Evolutionary conservation across 2,888 invertebrate genomes (phyloP).

Genomic region (Leucophenga montana): DNA sequence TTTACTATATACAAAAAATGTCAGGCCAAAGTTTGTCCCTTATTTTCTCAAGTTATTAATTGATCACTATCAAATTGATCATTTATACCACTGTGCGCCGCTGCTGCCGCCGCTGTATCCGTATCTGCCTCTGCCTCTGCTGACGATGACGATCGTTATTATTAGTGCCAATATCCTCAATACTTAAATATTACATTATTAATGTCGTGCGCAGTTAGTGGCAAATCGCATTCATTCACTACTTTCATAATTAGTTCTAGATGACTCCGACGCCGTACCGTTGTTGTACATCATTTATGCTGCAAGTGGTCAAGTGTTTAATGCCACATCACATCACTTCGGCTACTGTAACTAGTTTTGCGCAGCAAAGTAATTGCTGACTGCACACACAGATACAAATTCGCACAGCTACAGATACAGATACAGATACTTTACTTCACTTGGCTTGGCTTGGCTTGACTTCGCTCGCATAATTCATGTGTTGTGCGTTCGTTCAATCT

Average conservation of each 20-base stretch:
- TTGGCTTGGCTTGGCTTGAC: too few species aligned
- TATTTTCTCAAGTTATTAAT: too few species aligned
- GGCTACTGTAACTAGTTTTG: neutral
- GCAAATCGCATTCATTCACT: slow-evolving; percentile 39
- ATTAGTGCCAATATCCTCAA: slow-evolving; percentile 57
- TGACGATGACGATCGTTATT: slow-evolving; percentile 11
- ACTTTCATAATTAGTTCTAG: slow-evolving; percentile 60
- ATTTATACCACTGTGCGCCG: too few species aligned
- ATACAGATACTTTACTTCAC: neutral
- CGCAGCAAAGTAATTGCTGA: neutral
- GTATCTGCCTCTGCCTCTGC: neutral
- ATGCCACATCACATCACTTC: neutral
- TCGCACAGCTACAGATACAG: neutral
- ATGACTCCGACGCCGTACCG: neutral
- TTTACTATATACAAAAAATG: too few species aligned
- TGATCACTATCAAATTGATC: too few species aligned
- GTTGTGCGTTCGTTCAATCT: slow-evolving; percentile 1
- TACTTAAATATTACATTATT: slow-evolving; percentile 63
- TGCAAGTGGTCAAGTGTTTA: neutral
- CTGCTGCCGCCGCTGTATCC: too few species aligned
- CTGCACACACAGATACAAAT: neutral
- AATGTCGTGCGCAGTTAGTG: slow-evolving; percentile 45
- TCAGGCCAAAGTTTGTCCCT: too few species aligned
- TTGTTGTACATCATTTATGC: neutral
- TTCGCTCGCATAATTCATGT: neutral